Evolutionary conservation across 2,797 vertebrate genomes (phyloP).

Genomic region (Fundulus diaphanus): DNA sequence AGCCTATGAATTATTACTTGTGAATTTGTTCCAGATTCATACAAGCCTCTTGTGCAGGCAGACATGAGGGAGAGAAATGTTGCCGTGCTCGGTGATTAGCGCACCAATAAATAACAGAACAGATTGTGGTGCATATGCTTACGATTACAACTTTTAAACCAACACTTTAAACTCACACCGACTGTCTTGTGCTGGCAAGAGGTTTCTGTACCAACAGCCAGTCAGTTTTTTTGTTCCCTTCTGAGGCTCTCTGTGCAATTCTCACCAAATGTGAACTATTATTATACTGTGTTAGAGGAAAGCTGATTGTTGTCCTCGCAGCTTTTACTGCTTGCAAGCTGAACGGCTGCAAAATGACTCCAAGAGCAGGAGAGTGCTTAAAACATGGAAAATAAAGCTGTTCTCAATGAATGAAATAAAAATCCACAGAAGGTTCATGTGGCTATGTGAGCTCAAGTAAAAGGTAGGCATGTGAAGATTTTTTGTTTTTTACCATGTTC

Average conservation of each 20-base stretch:
- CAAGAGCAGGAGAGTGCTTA: conserved; percentile 19
- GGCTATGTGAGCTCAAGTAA: not conserved
- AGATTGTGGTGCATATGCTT: conserved; percentile 86
- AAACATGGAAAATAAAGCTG: conserved; percentile 24
- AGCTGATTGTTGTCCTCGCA: conserved; percentile 48
- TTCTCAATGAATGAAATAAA: not conserved
- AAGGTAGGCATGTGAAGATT: not conserved
- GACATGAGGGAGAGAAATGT: conserved; percentile 60
- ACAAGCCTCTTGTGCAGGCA: conserved; percentile 58
- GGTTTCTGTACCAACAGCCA: conserved; percentile 60
- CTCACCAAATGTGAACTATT: conserved; percentile 72
- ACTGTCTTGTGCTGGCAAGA: conserved; percentile 68
- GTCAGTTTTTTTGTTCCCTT: conserved; percentile 57
- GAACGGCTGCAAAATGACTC: conserved; percentile 27
- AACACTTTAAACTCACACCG: conserved; percentile 77
- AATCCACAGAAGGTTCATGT: not conserved
- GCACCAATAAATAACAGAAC: conserved; percentile 83
- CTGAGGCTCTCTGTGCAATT: conserved; percentile 55
- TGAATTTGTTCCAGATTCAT: conserved; percentile 84
- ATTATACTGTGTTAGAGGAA: conserved; percentile 55
- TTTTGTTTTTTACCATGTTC: not conserved
- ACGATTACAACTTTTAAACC: conserved; percentile 83
- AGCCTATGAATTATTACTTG: conserved; percentile 87
- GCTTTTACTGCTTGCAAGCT: conserved; percentile 34
- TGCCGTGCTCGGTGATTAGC: conserved; percentile 79